phyloP scores from a whole-genome alignment of 2,797 vertebrate genomes.

The Todus mexicanus region DNA sequence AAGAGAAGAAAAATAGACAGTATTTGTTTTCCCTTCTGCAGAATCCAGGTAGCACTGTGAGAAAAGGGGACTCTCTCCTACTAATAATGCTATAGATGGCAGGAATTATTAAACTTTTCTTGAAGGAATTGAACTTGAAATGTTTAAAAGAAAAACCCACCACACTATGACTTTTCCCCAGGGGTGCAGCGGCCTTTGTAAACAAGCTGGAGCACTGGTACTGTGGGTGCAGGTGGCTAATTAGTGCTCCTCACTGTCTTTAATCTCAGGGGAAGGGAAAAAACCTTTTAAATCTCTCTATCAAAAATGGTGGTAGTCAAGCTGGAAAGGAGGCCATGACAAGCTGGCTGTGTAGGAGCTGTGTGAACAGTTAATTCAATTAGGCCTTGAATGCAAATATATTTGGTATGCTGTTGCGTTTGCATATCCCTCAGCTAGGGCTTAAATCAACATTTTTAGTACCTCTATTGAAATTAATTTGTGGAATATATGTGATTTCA shows the following conservation, averaged over 20 bases:
- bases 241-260: constrained; percentile 6
- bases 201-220: constrained; percentile 13
- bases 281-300: constrained; percentile 18
- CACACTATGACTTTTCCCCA: not conserved
- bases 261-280: not conserved
- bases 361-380: constrained; percentile 18
- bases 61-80: not conserved
- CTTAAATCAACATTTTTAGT: not conserved
- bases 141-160: not conserved
- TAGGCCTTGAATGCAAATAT: not conserved
- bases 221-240: constrained; percentile 48
- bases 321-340: not conserved
- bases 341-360: not conserved
- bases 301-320: not conserved
- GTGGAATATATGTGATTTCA: not conserved
- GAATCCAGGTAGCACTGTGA: not conserved
- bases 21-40: not conserved
- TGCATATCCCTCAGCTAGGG: not conserved
- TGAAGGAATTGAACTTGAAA: not conserved
- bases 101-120: not conserved
- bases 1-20: not conserved
- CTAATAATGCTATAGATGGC: not conserved
- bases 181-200: not conserved
- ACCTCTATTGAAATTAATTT: not conserved
- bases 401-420: not conserved